Evolutionary conservation across 2,888 invertebrate species (phyloP).

Genomic region (Frankliniella intonsa): DNA sequence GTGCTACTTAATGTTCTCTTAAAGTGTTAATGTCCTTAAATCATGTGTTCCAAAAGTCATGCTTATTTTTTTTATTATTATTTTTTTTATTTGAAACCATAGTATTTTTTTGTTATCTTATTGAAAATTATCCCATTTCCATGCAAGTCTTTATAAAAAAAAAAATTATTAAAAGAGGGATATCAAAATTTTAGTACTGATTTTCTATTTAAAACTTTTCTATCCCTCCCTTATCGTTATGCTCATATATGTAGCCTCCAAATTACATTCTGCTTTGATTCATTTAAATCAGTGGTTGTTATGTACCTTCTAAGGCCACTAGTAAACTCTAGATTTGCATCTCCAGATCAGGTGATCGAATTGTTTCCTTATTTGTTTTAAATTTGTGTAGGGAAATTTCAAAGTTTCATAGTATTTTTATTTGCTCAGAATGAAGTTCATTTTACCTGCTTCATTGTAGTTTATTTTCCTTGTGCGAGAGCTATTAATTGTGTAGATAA

Average conservation of each 20-base stretch:
- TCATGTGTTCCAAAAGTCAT: background rate
- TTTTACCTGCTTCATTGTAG: constrained; percentile 1
- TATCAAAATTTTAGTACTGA: too few species aligned
- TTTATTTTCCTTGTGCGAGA: background rate
- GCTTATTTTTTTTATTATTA: background rate
- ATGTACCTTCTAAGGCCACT: background rate
- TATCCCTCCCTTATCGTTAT: too few species aligned
- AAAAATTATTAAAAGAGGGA: too few species aligned
- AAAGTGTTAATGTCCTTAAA: background rate
- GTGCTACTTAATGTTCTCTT: background rate
- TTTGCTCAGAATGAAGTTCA: constrained; percentile 14
- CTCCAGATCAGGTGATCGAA: background rate
- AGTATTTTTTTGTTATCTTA: too few species aligned
- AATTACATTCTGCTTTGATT: too few species aligned
- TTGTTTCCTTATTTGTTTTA: background rate
- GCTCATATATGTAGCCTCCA: too few species aligned
- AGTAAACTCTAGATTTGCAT: background rate
- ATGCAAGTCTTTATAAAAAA: too few species aligned
- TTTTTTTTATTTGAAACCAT: background rate
- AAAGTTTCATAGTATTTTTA: constrained; percentile 19
- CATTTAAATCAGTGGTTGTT: too few species aligned
- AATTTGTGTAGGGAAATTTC: background rate
- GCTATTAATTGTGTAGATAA: constrained; percentile 21
- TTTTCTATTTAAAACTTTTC: too few species aligned
- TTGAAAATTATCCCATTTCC: too few species aligned